Conservation (phyloP, 2,113 vertebrate species). For the Sceloporus undulatus region DNA sequence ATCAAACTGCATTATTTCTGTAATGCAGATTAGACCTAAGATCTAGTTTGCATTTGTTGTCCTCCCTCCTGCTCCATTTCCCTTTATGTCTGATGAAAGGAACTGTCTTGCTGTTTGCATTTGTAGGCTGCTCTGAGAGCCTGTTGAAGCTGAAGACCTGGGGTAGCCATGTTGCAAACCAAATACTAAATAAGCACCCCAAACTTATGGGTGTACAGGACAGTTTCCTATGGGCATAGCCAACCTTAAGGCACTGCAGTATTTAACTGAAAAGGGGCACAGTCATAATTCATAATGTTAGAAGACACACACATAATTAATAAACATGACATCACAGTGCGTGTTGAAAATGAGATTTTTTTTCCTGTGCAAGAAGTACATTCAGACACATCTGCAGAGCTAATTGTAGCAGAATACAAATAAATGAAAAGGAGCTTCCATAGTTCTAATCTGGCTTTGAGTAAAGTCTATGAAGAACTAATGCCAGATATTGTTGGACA, state of each 20-base stretch:
- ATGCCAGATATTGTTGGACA: slow-evolving; percentile 31
- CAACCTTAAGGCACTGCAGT: neutral
- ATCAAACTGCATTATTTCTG: too few relatives aligned
- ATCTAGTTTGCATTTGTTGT: too few relatives aligned
- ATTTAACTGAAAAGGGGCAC: neutral
- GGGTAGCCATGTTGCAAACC: neutral
- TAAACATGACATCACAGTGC: slow-evolving; percentile 19
- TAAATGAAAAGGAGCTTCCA: slow-evolving; percentile 47
- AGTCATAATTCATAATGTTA: neutral
- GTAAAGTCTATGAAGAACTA: slow-evolving; percentile 32
- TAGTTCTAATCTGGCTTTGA: slow-evolving; percentile 22
- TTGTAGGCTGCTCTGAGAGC: too few relatives aligned
- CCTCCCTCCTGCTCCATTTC: neutral
- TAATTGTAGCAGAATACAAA: slow-evolving; percentile 41
- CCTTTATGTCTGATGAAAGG: neutral
- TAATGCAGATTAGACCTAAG: too few relatives aligned
- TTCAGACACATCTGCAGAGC: slow-evolving; percentile 31
- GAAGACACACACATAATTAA: slow-evolving; percentile 3
- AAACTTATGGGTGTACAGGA: neutral
- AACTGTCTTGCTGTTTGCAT: neutral
- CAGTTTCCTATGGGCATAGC: neutral
- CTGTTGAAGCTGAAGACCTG: neutral
- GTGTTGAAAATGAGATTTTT: slow-evolving; percentile 23
- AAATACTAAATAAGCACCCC: neutral
- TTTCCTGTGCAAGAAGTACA: slow-evolving; percentile 16